Base-by-base conservation (phyloP, 1,140 invertebrate genomes). In the Meloidogyne floridensis region DNA sequence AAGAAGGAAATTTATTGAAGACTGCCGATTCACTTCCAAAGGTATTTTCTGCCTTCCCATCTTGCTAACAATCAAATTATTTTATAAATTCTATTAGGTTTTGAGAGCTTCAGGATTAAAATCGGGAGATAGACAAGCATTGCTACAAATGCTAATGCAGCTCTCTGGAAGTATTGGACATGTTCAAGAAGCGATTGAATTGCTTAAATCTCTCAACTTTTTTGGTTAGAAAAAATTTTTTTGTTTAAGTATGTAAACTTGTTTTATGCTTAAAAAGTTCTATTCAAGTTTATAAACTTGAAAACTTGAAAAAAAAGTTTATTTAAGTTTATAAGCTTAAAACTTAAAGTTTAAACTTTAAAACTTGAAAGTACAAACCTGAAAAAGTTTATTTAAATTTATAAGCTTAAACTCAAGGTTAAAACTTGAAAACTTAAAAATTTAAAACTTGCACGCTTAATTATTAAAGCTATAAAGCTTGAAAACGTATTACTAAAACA, bases 81-180 rank as follows among this genome's bases (percentile, higher is more conserved):
- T 43, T 80, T 80, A 10, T 7, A 20, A 20, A 20, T 20, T 20
- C 1, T 0, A 20, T 20, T 70, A 85, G 84, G 69, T 90, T 32
- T 76, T 89, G 10, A 82, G 84, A 76, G 83, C 85, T 3, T 81
- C 84, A 3, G 87, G 87, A 54, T 77, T 89, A 77, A 77, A 70
- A 9, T 20, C 47, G 53, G 81, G 83, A 51, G 87, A 89, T 69
- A 71, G 87, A 15, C 81, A 90, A 11, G 77, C 73, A 20, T 80
- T 89, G 15, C 72, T 89, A 8, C 86, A 85, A 71, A 80, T 83
- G 71, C 43, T 89, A 9, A 89, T 89, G 88, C 87, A 89, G 73
- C 75, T 89, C 8, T 83, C 87, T 18, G 88, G 88, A 53, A 84
- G 83, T 6, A 78, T 77, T 20, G 81, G 84, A 32, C 84, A 81